These are phyloP conservation scores for Ophion ventricosus DNA, from an alignment of 2,888 invertebrate genomes.

Conservation along the genomic window DNA sequence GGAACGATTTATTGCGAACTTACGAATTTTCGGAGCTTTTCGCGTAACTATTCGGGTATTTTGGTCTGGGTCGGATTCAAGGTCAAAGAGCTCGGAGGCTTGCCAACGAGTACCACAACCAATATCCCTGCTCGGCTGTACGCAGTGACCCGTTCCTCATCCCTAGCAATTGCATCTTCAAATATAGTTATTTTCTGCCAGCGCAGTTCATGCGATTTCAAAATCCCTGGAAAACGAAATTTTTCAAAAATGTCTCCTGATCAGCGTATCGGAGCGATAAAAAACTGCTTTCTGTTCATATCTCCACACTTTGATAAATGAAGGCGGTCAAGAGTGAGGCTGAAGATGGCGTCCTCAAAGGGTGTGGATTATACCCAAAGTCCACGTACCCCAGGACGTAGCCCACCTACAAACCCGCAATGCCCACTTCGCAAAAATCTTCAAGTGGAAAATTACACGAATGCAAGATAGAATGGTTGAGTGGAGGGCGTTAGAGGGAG, in stretches of 20 bases:
- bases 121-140: slow-evolving; percentile 30
- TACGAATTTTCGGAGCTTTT: background rate
- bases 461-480: slow-evolving; percentile 75
- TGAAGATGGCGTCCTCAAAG: slow-evolving; percentile 59
- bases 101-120: slow-evolving; percentile 50
- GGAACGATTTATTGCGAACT: no score
- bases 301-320: slow-evolving; percentile 73
- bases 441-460: slow-evolving; percentile 82
- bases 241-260: no score
- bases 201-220: no score
- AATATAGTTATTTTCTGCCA: background rate
- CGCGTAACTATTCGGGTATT: slow-evolving; percentile 3
- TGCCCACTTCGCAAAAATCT: slow-evolving; percentile 82
- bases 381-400: background rate
- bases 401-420: slow-evolving; percentile 62
- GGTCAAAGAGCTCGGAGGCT: slow-evolving; percentile 59
- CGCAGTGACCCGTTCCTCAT: slow-evolving; percentile 22
- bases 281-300: no score
- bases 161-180: slow-evolving; percentile 8
- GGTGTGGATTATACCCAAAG: slow-evolving; percentile 13
- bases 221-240: no score
- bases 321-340: slow-evolving; percentile 67
- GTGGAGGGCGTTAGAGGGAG: slow-evolving; percentile 61
- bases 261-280: no score
- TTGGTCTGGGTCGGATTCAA: slow-evolving; percentile 45